Percentiles rank a stretch among this genome's conserved stretches.
These are phyloP conservation scores for Okapia johnstoni DNA, from an alignment of 2,113 vertebrate species.

Conservation along the genomic window DNA sequence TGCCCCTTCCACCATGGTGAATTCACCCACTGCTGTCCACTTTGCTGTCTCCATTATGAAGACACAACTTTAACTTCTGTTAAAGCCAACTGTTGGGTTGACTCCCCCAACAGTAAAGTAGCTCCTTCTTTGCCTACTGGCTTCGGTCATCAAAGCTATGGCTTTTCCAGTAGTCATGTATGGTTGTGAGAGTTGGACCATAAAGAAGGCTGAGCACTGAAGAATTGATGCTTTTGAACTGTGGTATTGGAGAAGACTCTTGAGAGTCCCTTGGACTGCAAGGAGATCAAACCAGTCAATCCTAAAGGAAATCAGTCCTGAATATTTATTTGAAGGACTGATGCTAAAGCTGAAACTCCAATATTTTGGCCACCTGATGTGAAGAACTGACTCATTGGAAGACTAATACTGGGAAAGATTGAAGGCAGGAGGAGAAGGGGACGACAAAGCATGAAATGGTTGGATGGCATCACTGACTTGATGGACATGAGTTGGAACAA, in stretches of 20 bases:
- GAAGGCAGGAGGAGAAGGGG: neutral
- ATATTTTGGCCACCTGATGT: neutral
- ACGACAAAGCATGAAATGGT: neutral
- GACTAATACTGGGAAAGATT: neutral
- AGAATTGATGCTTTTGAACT: neutral
- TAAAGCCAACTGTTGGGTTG: neutral
- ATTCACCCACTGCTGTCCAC: neutral
- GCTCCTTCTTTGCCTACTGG: neutral
- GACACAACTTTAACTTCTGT: neutral
- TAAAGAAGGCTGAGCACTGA: neutral
- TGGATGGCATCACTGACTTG: rapidly evolving
- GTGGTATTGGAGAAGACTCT: neutral
- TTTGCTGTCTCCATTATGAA: neutral
- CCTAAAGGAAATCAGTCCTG: neutral
- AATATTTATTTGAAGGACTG: neutral
- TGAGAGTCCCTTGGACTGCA: neutral
- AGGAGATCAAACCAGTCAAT: neutral
- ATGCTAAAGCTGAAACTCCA: neutral
- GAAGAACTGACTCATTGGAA: neutral
- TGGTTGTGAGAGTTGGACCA: neutral
- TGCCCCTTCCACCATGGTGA: neutral
- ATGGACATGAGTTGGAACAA: neutral
- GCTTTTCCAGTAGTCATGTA: neutral
- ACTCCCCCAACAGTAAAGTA: neutral
- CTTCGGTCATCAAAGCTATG: neutral